phyloP scores from a whole-genome alignment of 2,797 vertebrate genomes.

The Betta splendens region DNA sequence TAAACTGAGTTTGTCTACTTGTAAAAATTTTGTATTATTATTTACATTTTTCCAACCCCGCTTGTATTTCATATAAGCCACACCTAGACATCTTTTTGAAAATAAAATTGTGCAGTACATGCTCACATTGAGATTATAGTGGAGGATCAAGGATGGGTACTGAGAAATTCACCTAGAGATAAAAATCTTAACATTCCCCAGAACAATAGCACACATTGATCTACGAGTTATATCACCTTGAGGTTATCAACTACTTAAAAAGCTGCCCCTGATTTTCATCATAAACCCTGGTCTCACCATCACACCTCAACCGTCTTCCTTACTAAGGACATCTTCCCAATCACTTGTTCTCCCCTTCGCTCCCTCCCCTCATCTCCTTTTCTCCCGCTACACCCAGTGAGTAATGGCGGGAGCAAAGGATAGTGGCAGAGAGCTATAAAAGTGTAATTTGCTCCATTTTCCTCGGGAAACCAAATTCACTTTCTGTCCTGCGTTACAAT shows the following conservation, averaged over 20 bases:
- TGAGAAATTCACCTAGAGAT: slow-evolving; percentile 12
- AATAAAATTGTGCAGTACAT: slow-evolving; percentile 3
- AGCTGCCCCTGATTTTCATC: slow-evolving; percentile 34
- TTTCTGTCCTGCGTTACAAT: slow-evolving; percentile 76
- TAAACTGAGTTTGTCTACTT: background rate
- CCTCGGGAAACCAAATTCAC: slow-evolving; percentile 80
- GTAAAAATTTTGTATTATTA: background rate
- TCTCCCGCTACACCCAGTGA: slow-evolving; percentile 66
- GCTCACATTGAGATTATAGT: slow-evolving; percentile 25
- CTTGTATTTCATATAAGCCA: slow-evolving; percentile 17
- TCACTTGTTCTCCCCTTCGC: slow-evolving; percentile 56
- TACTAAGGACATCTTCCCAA: slow-evolving; percentile 67
- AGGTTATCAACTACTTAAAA: slow-evolving; percentile 55
- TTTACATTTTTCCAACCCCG: too few species aligned
- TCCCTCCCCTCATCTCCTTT: slow-evolving; percentile 43
- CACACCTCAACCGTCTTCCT: slow-evolving; percentile 45
- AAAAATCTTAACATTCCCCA: slow-evolving; percentile 25
- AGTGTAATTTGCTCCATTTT: slow-evolving; percentile 85
- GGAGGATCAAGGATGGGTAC: slow-evolving; percentile 15
- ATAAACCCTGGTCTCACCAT: slow-evolving; percentile 48
- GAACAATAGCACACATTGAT: slow-evolving; percentile 29
- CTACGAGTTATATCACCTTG: slow-evolving; percentile 18
- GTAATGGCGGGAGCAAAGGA: slow-evolving; percentile 79
- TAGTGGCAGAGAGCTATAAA: slow-evolving; percentile 84
- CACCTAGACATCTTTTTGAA: slow-evolving; percentile 9